Percentiles rank a stretch among this genome's conserved stretches.
Evolutionary conservation across 2,888 invertebrate genomes (phyloP).

Genomic region (Helleia helle): DNA sequence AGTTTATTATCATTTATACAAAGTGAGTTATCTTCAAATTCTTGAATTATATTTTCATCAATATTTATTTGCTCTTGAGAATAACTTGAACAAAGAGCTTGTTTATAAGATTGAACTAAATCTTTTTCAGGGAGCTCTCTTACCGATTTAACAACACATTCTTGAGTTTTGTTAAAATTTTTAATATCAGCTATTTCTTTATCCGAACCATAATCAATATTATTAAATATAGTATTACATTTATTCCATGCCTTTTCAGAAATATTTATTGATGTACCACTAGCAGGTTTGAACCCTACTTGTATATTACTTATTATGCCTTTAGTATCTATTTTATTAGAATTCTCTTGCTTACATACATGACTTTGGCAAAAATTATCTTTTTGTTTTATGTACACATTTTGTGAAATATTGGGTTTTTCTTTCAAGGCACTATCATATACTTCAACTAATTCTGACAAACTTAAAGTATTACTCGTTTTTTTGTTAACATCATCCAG

Average conservation of each 20-base stretch:
- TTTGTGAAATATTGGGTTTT: background rate
- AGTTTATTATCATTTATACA: constrained; percentile 5
- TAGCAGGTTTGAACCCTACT: background rate
- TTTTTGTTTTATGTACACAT: constrained; percentile 8
- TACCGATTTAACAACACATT: background rate
- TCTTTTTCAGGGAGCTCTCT: background rate
- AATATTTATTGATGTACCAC: background rate
- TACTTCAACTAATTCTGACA: constrained; percentile 35
- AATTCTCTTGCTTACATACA: background rate
- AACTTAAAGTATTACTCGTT: constrained; percentile 22
- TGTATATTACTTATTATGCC: background rate
- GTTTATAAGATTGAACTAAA: background rate
- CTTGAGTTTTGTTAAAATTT: background rate
- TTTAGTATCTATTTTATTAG: no score
- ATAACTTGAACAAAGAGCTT: background rate
- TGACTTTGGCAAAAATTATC: no score
- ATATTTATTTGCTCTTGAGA: constrained; percentile 14
- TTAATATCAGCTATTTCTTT: background rate
- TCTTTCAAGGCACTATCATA: constrained; percentile 22
- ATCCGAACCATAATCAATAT: background rate
- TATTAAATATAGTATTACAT: background rate
- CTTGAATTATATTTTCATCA: constrained; percentile 17
- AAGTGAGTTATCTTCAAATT: constrained; percentile 19
- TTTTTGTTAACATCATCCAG: constrained; percentile 27
- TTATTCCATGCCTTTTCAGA: background rate